Conservation (phyloP, 2,888 invertebrate genomes). For the Latrodectus elegans region DNA sequence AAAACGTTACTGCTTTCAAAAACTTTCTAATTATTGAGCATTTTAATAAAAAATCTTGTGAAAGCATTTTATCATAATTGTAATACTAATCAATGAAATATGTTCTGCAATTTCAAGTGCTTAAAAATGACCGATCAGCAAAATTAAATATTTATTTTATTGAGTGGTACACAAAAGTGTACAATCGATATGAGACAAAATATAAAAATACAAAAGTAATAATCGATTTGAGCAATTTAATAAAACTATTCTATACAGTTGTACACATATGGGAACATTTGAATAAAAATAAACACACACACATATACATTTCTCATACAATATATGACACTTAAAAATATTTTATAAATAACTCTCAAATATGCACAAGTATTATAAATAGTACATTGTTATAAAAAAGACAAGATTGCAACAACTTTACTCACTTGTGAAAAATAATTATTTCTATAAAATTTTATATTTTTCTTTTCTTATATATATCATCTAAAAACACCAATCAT, state of each 20-base stretch:
- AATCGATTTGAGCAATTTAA: not conserved
- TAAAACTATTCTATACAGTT: not conserved
- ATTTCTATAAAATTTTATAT: no score
- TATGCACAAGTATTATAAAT: conserved; percentile 1
- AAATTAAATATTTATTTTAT: not conserved
- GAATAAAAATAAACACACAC: not conserved
- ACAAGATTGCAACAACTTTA: not conserved
- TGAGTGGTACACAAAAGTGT: not conserved
- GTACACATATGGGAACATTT: not conserved
- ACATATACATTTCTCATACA: conserved; percentile 24
- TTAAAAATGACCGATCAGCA: not conserved
- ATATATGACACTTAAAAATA: conserved; percentile 23
- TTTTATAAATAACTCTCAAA: conserved; percentile 35
- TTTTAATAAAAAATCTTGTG: no score
- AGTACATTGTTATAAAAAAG: not conserved
- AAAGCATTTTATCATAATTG: no score
- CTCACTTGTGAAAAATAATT: not conserved
- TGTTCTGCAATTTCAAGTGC: no score
- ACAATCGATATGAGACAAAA: not conserved
- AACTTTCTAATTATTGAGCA: no score
- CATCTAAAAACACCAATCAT: no score
- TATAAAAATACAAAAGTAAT: not conserved
- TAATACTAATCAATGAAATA: no score
- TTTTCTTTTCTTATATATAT: no score
- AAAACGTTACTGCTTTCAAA: no score